phyloP scores from a whole-genome alignment of 2,113 vertebrate genomes.

The Microtus richardsoni region DNA sequence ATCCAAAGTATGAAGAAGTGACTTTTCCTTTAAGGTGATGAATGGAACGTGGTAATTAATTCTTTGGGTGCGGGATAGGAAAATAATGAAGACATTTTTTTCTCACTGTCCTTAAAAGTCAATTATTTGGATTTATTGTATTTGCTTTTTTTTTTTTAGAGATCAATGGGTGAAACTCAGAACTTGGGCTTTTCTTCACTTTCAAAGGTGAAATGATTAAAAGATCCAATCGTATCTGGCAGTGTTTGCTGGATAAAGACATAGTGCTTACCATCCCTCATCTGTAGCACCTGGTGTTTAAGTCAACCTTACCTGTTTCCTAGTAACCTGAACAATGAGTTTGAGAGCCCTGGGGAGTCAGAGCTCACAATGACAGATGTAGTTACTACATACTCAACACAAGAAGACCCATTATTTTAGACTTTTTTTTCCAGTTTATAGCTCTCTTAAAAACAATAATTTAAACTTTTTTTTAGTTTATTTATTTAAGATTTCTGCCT shows the following conservation, averaged over 20 bases:
- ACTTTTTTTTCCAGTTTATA: too few species aligned
- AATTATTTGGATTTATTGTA: not conserved
- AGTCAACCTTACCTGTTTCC: not conserved
- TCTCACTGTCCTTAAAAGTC: conserved; percentile 3
- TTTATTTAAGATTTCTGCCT: too few species aligned
- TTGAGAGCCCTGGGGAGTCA: conserved; percentile 4
- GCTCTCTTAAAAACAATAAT: too few species aligned
- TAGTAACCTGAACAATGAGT: conserved; percentile 1
- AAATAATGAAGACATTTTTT: not conserved
- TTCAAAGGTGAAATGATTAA: not conserved
- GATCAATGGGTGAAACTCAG: not conserved
- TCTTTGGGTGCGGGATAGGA: not conserved
- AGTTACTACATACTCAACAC: not conserved
- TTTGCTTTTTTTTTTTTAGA: not conserved
- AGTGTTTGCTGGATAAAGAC: not conserved
- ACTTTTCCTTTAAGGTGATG: conserved; percentile 13
- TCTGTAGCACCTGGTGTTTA: not conserved
- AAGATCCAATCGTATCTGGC: not conserved
- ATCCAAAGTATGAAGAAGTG: not conserved
- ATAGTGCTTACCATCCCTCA: not conserved
- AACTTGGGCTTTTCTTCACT: not conserved
- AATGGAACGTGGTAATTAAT: not conserved
- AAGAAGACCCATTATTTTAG: not conserved
- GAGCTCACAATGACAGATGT: not conserved
- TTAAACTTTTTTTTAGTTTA: too few species aligned